Base-by-base conservation (phyloP, 2,113 vertebrate genomes). In the Actinemys pallida region DNA sequence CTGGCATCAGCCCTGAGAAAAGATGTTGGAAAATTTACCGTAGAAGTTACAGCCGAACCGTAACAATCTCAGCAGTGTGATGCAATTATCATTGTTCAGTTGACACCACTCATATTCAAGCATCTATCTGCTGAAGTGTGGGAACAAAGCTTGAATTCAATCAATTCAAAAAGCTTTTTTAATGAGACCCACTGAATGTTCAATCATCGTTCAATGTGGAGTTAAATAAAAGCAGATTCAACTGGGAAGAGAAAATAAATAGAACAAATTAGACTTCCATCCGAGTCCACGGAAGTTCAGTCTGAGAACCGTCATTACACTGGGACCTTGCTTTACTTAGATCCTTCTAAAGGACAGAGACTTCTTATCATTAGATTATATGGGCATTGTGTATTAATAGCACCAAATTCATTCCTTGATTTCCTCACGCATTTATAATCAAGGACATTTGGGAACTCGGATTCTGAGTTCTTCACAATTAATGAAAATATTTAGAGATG, bases 221-320 rank as follows among this genome's bases (percentile, higher is more conserved):
- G 45, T 84, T 88, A 62, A 86, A 83, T 78, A 94, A 88, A 94
- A 59, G 24, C 24, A 35, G 35, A 52, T 88, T 84, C 56, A 57
- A 82, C 13, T 86, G 20, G 56, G 89, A 91, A 11, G 1, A 2
- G 90, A 92, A 93, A 84, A 86, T 56, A 80, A 84, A 84, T 1
- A 88, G 82, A 80, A 53, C 88, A n/a, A 90, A 87, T 78, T 50
- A 54, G 53, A 56, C 17, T 91, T 8, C 47, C 86, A 69, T 13
- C 39, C 69, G n/a, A 47, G 11, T 4, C 81, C 81, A 25, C 6
- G 1, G 5, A 42, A 4, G 42, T 39, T 49, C 42, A 83, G 39
- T 47, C 76, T 80, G 25, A 45, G 0, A 0, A 87, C 47, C 50
- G 7, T 39, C 45, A 25, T 25, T 88, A 54, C 17, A 72, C 10